Percentiles rank a stretch among this genome's conserved stretches.
Evolutionary conservation across 2,888 invertebrate genomes (phyloP).

Genomic region (Gari tellinella): DNA sequence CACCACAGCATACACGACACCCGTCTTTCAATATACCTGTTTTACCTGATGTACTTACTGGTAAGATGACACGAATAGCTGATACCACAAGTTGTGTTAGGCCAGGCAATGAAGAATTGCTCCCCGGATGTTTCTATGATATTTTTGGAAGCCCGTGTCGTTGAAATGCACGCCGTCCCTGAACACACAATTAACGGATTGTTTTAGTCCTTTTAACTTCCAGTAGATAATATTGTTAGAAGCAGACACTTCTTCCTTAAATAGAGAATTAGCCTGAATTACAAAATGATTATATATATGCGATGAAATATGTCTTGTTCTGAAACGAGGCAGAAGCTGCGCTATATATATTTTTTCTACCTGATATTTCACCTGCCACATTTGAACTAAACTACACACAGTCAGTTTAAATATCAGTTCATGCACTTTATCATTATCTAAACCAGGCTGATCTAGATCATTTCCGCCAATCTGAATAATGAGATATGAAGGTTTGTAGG

Average conservation of each 20-base stretch:
- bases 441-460: slow-evolving; percentile 3
- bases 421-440: background rate
- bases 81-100: too few species aligned
- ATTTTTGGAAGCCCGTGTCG: too few species aligned
- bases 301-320: background rate
- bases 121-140: too few species aligned
- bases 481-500: slow-evolving; percentile 1
- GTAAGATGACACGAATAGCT: too few species aligned
- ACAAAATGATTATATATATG: slow-evolving; percentile 8
- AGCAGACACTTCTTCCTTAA: background rate
- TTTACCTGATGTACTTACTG: too few species aligned
- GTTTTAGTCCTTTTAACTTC: slow-evolving; percentile 8
- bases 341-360: slow-evolving; percentile 2
- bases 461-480: slow-evolving; percentile 12
- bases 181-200: too few species aligned
- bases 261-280: background rate
- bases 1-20: too few species aligned
- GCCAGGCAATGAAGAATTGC: too few species aligned
- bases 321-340: background rate
- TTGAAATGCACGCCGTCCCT: too few species aligned
- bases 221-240: background rate
- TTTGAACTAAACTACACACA: background rate
- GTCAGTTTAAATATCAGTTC: background rate
- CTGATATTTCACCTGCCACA: background rate
- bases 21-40: too few species aligned